A percentile compares a stretch with the other conserved stretches of the same genome.
Evolutionary conservation across 2,113 vertebrate genomes (phyloP).

Genomic region (Labeo catla): DNA sequence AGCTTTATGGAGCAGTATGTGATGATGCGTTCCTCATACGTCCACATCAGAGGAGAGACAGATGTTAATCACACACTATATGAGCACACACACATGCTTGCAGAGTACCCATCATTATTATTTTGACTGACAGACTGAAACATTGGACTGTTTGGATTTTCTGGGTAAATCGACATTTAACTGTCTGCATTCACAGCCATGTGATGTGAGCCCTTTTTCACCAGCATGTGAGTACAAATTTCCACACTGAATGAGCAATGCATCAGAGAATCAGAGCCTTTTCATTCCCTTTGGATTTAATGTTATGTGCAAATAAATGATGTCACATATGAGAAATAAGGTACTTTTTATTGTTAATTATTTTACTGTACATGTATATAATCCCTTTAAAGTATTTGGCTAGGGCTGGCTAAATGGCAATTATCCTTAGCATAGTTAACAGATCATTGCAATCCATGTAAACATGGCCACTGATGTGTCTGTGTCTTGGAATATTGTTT

Average conservation of each 20-base stretch:
- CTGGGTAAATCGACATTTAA: conserved; percentile 1
- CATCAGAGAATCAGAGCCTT: neutral
- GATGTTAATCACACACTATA: conserved; percentile 66
- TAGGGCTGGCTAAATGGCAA: neutral
- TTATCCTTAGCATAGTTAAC: neutral
- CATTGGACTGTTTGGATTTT: conserved; percentile 29
- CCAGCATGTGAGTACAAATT: neutral
- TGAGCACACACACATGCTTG: conserved; percentile 26
- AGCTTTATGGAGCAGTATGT: conserved; percentile 49
- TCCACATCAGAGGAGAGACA: conserved; percentile 61
- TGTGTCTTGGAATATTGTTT: neutral
- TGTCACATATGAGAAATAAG: neutral
- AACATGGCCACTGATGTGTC: neutral
- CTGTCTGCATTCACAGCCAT: conserved; percentile 2
- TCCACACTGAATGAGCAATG: neutral
- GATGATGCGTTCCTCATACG: conserved; percentile 52
- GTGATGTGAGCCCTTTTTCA: neutral
- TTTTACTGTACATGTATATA: neutral
- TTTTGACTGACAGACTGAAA: conserved; percentile 31
- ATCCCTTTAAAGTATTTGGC: neutral
- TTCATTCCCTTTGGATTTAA: neutral
- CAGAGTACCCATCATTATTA: conserved; percentile 18
- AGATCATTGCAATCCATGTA: neutral
- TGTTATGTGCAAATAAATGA: neutral
- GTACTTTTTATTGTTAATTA: neutral